These are phyloP conservation scores for Scopus umbretta DNA, from an alignment of 2,113 vertebrate genomes.

Conservation along the genomic window DNA sequence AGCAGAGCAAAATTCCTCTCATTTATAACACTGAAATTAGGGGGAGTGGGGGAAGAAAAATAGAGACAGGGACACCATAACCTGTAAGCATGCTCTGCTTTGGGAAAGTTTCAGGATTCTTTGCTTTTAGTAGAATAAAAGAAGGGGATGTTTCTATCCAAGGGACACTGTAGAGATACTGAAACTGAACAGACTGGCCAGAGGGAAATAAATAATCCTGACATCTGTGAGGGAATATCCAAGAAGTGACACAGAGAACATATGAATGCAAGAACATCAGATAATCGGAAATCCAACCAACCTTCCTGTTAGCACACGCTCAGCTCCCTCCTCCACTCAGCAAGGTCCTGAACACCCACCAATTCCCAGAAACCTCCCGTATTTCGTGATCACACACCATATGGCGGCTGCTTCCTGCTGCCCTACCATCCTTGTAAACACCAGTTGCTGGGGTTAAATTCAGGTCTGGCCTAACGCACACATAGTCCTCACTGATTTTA, in stretches of 20 bases:
- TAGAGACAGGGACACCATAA: background rate
- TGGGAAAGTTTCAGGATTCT: background rate
- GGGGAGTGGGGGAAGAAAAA: background rate
- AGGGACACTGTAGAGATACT: background rate
- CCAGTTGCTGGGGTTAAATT: background rate
- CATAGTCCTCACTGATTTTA: background rate
- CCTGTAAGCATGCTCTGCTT: background rate
- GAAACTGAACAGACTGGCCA: background rate
- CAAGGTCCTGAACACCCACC: background rate
- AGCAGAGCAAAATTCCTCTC: background rate
- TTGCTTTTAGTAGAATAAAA: background rate
- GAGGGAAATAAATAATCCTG: background rate
- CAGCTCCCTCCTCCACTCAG: background rate
- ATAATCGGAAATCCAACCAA: background rate
- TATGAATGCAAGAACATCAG: background rate
- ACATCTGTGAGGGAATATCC: background rate
- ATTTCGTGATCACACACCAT: background rate
- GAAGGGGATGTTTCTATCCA: background rate
- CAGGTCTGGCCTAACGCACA: background rate
- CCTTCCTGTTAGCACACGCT: background rate
- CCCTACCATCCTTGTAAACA: background rate
- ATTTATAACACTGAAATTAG: background rate
- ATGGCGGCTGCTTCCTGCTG: background rate
- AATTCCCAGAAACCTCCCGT: background rate
- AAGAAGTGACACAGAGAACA: background rate